Base-by-base conservation (phyloP, 2,113 vertebrate species). In the Synodontis membranacea region DNA sequence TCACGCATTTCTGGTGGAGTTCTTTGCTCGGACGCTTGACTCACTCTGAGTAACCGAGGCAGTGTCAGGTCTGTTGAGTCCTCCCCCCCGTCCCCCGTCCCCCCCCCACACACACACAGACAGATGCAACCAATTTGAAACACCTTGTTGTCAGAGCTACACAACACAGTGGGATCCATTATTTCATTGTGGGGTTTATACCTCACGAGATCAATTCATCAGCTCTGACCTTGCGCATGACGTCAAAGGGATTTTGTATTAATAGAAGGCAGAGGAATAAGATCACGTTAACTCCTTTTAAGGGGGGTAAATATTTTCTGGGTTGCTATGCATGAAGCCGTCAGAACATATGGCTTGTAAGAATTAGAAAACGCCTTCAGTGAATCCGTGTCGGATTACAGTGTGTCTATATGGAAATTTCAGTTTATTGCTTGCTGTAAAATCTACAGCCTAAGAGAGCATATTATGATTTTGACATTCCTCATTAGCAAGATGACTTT, bases 71-170 rank as follows among this genome's bases (percentile, higher is more conserved):
- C 87, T 83, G 44, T 86, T 62, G n/a, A 90, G 42, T 76, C 80
- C 87, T 79, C 6, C 3, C 8, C 2, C 15, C n/a, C n/a, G n/a
- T 4, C 7, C 19, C 34, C 7, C 68, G 0, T 5, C 23, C 3
- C 64, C 12, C 0, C 64, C 31, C 14, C 64, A 8, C 62, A 0
- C 66, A 21, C 34, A 39, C 66, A 70, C 14, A 9, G 28, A 79
- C 72, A 66, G 68, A 88, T 90, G 79, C 89, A 91, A 89, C 85
- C 89, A 88, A 88, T 82, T 80, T 84, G 64, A 89, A 89, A 86
- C 86, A 88, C 84, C 85, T 91, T 92, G 88, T 82, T 80, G 76
- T 76, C 62, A 74, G 88, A 84, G 82, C 70, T 70, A 9, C 86
- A 21, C 80, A 89, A 87, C 21, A 81, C 70, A 86, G 90, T 84